Percentiles rank a stretch among this genome's conserved stretches.
Conservation (phyloP, 2,797 vertebrate species). For the Mallotus villosus region DNA sequence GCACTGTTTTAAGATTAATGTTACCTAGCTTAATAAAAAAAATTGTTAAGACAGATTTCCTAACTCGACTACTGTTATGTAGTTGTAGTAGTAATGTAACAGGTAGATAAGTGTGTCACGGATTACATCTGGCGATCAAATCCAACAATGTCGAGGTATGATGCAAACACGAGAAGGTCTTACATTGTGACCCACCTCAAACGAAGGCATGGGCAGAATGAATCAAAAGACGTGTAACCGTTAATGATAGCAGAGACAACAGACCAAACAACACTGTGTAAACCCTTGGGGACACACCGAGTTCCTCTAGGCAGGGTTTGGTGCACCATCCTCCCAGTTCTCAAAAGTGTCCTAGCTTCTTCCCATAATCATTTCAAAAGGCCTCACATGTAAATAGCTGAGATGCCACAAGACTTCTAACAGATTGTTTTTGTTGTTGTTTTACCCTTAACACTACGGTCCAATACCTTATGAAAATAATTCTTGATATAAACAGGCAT, state of each 20-base stretch:
- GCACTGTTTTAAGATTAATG: no score
- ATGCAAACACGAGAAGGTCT: no score
- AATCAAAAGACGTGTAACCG: neutral
- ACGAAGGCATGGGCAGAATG: neutral
- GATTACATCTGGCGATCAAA: no score
- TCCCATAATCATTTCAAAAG: neutral
- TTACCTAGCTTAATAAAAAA: no score
- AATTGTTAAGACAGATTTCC: no score
- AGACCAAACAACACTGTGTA: neutral
- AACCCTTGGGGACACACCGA: neutral
- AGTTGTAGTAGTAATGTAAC: no score
- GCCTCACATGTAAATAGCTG: neutral
- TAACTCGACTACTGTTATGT: no score
- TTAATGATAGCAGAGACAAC: neutral
- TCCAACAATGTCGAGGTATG: no score
- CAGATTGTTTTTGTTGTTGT: neutral
- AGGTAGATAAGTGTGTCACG: no score
- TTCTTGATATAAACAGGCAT: constrained; percentile 47
- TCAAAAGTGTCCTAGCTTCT: neutral
- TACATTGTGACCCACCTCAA: no score
- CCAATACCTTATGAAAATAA: constrained; percentile 55
- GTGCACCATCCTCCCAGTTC: neutral
- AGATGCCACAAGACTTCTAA: neutral
- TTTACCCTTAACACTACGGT: neutral
- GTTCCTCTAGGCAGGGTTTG: neutral